Evolutionary conservation across 1,140 invertebrate species (phyloP).

Genomic region (Tetraneura akinire): DNA sequence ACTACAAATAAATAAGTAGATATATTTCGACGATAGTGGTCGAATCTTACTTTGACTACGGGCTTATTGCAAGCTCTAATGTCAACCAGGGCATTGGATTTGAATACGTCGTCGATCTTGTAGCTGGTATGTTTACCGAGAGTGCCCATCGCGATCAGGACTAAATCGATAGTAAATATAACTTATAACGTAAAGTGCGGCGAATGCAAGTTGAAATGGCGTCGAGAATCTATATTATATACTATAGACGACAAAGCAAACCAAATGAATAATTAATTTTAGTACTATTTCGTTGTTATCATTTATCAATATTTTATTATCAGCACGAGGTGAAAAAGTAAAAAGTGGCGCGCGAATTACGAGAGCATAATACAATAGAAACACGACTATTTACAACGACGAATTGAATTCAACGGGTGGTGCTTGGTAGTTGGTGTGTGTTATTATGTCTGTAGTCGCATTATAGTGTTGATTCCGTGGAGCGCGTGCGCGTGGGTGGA

Average conservation of each 20-base stretch:
- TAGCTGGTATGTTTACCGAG: slow-evolving; percentile 23
- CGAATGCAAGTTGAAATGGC: too few relatives aligned
- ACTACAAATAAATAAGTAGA: rapidly evolving
- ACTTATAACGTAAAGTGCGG: background rate
- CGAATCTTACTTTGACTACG: slow-evolving; percentile 59
- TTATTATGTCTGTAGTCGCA: background rate
- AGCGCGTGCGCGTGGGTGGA: background rate
- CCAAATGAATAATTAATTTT: too few relatives aligned
- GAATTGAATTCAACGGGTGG: too few relatives aligned
- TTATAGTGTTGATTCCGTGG: background rate
- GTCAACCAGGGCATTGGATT: slow-evolving; percentile 59
- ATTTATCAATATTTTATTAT: background rate
- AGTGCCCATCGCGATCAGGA: slow-evolving; percentile 1
- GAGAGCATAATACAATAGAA: background rate
- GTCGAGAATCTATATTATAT: too few relatives aligned
- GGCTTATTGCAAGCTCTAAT: slow-evolving; percentile 63
- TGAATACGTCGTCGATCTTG: slow-evolving; percentile 43
- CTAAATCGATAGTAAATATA: background rate
- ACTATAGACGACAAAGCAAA: too few relatives aligned
- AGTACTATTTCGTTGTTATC: background rate
- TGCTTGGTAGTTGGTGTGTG: background rate
- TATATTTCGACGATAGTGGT: background rate
- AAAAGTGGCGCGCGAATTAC: slow-evolving; percentile 21
- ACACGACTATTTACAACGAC: background rate
- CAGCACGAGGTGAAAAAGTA: background rate